Base-by-base conservation (phyloP, 2,797 vertebrate species). In the Anomalospiza imberbis region DNA sequence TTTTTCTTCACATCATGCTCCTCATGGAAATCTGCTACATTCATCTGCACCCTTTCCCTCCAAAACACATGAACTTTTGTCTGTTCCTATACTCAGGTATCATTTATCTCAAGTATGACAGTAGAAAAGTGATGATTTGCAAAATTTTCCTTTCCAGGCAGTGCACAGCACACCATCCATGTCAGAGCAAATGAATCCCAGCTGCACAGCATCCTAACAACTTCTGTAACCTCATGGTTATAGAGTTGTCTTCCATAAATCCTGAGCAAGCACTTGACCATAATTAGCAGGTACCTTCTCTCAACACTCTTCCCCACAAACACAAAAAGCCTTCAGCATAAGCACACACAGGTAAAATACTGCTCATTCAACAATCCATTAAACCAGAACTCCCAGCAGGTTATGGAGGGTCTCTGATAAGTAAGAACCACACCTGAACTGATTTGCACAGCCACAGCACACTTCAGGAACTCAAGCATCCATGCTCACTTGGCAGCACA, bases 131-230 rank as follows among this genome's bases (percentile, higher is more conserved):
- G 50, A 72, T 21, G 34, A 65, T 68, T n/a, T 77, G 54, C 3
- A 2, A 65, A 24, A 60, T 50, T 61, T 34, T 83, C 53, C 50
- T 89, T 86, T 61, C 45, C 22, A 62, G 84, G 44, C 55, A 54
- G 68, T 54, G 29, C 24, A 81, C 31, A 34, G 61, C 65, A 82
- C 4, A 3, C 6, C 7, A 1, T 13, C 79, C 72, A 48, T n/a
- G 57, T 53, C 36, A 17, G n/a, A 63, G 34, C 45, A 91, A 76
- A 92, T 45, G 22, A 92, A 89, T 80, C 60, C 71, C 81, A 95
- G 91, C 71, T 82, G 91, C 67, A 89, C 7, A 67, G 57, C 9
- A 0, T n/a, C 45, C 72, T 34, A 47, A 85, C 67, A 85, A 50
- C 70, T 60, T 79, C 86, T 62, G 36, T 60, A 32, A 78, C 31